A percentile compares a stretch with the other conserved stretches of the same genome.
Evolutionary conservation across 2,113 vertebrate genomes (phyloP).

Genomic region (Solea solea): DNA sequence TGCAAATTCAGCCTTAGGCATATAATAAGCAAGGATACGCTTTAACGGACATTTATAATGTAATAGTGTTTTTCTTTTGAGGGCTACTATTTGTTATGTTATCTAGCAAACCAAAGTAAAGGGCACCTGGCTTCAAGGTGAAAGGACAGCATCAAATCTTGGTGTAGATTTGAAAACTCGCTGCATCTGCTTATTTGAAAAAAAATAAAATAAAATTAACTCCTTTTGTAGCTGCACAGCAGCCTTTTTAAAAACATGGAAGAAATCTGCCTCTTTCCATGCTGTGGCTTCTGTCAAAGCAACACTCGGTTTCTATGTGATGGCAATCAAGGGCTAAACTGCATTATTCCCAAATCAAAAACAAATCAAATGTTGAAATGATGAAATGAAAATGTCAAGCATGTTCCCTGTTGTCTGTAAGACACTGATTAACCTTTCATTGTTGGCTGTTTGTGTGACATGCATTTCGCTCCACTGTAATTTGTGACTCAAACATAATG

Average conservation of each 20-base stretch:
- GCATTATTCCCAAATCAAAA: conserved; percentile 11
- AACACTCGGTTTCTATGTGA: not conserved
- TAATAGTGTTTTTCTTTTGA: too few relatives aligned
- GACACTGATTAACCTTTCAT: not conserved
- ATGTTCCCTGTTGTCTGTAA: not conserved
- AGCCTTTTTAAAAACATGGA: not conserved
- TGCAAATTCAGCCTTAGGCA: not conserved
- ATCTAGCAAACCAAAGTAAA: not conserved
- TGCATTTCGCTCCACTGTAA: not conserved
- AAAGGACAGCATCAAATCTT: not conserved
- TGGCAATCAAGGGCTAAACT: not conserved
- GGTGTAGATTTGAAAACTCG: not conserved
- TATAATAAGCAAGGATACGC: not conserved
- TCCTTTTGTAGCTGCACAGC: not conserved
- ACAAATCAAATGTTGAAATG: conserved; percentile 6
- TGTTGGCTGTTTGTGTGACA: not conserved
- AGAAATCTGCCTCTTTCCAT: not conserved
- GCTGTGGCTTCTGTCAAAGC: not conserved
- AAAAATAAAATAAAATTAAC: not conserved
- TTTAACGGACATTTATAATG: not conserved
- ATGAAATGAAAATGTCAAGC: not conserved
- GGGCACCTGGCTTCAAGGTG: not conserved
- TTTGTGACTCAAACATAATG: not conserved
- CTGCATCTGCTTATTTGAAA: not conserved
- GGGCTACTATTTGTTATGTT: not conserved